A percentile compares a stretch with the other conserved stretches of the same genome.
These are phyloP conservation scores for Blennius ocellaris DNA, from an alignment of 2,113 vertebrate genomes.

Conservation along the genomic window DNA sequence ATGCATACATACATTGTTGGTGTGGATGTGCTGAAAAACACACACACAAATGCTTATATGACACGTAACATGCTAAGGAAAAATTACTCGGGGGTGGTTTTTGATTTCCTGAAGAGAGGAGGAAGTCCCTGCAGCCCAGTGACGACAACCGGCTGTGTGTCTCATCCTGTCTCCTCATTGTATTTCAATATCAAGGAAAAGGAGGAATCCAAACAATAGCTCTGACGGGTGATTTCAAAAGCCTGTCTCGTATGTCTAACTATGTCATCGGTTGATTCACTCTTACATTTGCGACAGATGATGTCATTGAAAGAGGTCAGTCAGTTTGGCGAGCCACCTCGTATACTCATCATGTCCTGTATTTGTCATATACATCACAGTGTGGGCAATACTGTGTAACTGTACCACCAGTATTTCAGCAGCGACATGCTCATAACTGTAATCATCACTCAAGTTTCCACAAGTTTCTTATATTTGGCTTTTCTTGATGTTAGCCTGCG, in stretches of 20 bases:
- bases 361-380: neutral
- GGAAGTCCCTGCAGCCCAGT: constrained; percentile 64
- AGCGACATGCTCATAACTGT: too few relatives aligned
- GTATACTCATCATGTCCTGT: constrained; percentile 4
- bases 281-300: constrained; percentile 1
- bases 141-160: constrained; percentile 52
- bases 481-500: too few relatives aligned
- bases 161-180: constrained; percentile 72
- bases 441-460: too few relatives aligned
- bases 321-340: constrained; percentile 14
- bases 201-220: constrained; percentile 53
- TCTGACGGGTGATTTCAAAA: constrained; percentile 28
- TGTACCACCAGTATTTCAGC: too few relatives aligned
- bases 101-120: constrained; percentile 64
- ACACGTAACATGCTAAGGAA: constrained; percentile 13
- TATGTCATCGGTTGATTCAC: constrained; percentile 39
- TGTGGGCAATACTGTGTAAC: too few relatives aligned
- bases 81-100: constrained; percentile 35
- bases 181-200: constrained; percentile 39
- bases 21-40: constrained; percentile 23
- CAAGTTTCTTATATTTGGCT: too few relatives aligned
- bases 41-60: constrained; percentile 3
- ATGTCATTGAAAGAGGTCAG: constrained; percentile 41
- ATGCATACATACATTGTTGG: constrained; percentile 4
- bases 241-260: constrained; percentile 10